A percentile compares a stretch with the other conserved stretches of the same genome.
These are phyloP conservation scores for Sipha maydis DNA, from an alignment of 2,888 invertebrate species.

Conservation along the genomic window DNA sequence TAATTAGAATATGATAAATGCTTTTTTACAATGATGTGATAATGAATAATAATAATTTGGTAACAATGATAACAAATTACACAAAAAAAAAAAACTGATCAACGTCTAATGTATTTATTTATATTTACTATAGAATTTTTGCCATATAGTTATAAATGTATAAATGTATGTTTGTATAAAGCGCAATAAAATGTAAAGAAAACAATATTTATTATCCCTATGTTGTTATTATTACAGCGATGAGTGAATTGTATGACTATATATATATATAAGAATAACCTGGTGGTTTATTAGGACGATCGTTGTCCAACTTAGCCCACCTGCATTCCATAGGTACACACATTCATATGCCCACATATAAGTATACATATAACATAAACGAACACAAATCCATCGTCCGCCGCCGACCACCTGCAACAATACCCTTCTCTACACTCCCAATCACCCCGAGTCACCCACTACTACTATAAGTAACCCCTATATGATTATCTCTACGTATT, in stretches of 20 bases:
- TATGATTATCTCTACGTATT: constrained; percentile 16
- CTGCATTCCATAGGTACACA: constrained; percentile 32
- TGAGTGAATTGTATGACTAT: not conserved
- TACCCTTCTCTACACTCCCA: not conserved
- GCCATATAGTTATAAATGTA: too few relatives aligned
- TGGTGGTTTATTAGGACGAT: constrained; percentile 36
- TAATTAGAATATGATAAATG: too few relatives aligned
- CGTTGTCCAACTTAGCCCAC: constrained; percentile 29
- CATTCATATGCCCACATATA: not conserved
- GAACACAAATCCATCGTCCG: constrained; percentile 13
- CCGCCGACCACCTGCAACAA: constrained; percentile 40
- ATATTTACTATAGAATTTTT: too few relatives aligned
- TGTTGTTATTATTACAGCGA: constrained; percentile 16
- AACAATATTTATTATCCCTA: too few relatives aligned
- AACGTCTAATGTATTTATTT: too few relatives aligned
- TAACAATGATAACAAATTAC: too few relatives aligned
- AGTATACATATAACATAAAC: not conserved
- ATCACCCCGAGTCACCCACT: not conserved
- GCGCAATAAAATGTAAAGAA: too few relatives aligned
- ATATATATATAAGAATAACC: not conserved
- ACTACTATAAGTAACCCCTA: not conserved
- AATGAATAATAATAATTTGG: too few relatives aligned
- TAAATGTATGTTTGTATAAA: too few relatives aligned
- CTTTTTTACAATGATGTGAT: too few relatives aligned
- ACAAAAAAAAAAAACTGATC: too few relatives aligned